A percentile compares a stretch with the other conserved stretches of the same genome.
These are phyloP conservation scores for Oreonectes daqikongensis DNA, from an alignment of 2,797 vertebrate genomes.

Conservation along the genomic window DNA sequence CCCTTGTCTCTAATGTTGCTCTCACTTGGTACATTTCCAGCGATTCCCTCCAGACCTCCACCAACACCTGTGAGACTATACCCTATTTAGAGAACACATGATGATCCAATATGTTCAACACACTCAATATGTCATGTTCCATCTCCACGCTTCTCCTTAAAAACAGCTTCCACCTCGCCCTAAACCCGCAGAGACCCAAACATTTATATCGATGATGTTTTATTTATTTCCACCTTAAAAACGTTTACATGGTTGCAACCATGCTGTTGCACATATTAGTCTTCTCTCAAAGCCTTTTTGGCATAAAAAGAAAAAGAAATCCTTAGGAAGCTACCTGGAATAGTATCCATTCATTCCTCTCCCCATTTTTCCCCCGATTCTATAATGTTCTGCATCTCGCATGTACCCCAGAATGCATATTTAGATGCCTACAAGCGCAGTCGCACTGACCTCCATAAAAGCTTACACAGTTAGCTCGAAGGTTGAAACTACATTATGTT, in stretches of 20 bases:
- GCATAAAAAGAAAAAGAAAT: neutral
- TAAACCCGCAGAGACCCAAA: neutral
- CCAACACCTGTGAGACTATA: slow-evolving; percentile 30
- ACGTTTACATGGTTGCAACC: neutral
- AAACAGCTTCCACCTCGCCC: slow-evolving; percentile 10
- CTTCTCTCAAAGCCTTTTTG: neutral
- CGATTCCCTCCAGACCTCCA: slow-evolving; percentile 43
- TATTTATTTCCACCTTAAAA: neutral
- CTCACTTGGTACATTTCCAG: slow-evolving; percentile 29
- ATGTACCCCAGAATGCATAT: neutral
- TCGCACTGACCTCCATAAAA: slow-evolving; percentile 5
- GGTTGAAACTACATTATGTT: neutral
- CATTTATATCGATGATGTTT: neutral
- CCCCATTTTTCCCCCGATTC: neutral
- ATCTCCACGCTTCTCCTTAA: slow-evolving; percentile 29
- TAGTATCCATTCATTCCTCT: neutral
- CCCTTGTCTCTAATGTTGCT: slow-evolving; percentile 3
- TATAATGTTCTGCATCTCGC: neutral
- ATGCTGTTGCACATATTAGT: too few species aligned
- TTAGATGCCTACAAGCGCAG: slow-evolving; percentile 1
- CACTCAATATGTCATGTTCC: slow-evolving; percentile 51
- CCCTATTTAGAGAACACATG: slow-evolving; percentile 46
- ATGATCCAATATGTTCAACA: slow-evolving; percentile 53
- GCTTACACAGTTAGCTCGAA: neutral
- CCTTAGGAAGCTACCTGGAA: too few species aligned